Percentiles rank a stretch among this genome's conserved stretches.
phyloP scores from a whole-genome alignment of 2,888 invertebrate genomes.

The Hyalella azteca region DNA sequence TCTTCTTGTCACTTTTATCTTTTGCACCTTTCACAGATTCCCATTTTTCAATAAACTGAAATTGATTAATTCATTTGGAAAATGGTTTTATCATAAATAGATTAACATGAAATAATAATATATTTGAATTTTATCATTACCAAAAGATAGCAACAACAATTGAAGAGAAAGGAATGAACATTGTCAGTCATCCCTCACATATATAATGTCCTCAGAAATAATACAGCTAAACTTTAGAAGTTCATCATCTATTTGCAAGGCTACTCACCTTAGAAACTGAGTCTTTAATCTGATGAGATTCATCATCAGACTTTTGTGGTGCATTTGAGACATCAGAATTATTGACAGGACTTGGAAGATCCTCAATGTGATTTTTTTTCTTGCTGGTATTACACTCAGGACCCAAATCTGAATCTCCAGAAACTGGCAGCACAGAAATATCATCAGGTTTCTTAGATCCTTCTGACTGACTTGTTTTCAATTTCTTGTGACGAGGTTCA shows the following conservation, averaged over 20 bases:
- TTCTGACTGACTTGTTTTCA: neutral
- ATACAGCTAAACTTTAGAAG: too few species aligned
- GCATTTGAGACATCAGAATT: neutral
- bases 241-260: too few species aligned
- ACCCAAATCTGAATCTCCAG: neutral
- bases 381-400: neutral
- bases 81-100: neutral
- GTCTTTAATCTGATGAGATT: neutral
- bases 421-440: neutral
- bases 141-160: neutral
- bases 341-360: too few species aligned
- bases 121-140: neutral
- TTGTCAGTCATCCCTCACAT: too few species aligned
- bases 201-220: too few species aligned
- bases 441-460: neutral
- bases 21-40: conserved; percentile 40
- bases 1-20: conserved; percentile 44
- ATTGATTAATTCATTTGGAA: neutral
- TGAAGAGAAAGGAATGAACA: neutral
- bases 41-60: conserved; percentile 54
- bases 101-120: neutral
- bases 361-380: neutral
- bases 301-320: neutral
- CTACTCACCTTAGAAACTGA: conserved; percentile 8
- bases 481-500: neutral